Evolutionary conservation across 2,888 invertebrate species (phyloP).

Genomic region (Pollenia angustigena): DNA sequence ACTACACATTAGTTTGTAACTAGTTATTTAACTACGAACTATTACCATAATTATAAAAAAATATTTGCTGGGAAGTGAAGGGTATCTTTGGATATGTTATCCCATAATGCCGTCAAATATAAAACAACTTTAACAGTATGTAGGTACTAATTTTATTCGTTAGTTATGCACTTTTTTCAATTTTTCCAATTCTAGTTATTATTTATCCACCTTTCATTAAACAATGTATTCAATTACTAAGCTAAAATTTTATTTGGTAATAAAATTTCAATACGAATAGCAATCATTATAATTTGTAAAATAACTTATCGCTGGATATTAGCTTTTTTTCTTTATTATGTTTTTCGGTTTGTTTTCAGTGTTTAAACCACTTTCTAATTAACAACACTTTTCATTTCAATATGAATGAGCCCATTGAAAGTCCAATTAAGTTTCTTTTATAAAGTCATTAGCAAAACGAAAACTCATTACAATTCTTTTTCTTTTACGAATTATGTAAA

Average conservation of each 20-base stretch:
- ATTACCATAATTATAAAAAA: no score
- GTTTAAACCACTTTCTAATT: constrained; percentile 62
- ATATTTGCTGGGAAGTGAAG: no score
- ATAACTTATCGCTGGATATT: constrained; percentile 68
- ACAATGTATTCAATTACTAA: constrained; percentile 32
- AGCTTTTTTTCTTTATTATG: constrained; percentile 18
- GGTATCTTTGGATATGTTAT: no score
- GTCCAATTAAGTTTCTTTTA: not conserved
- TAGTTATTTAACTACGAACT: no score
- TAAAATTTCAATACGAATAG: constrained; percentile 45
- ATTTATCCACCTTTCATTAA: constrained; percentile 19
- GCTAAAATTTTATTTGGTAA: constrained; percentile 52
- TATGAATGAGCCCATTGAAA: constrained; percentile 12
- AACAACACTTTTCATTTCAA: constrained; percentile 51
- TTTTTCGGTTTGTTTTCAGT: constrained; percentile 35
- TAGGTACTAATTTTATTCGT: not conserved
- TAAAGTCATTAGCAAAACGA: not conserved
- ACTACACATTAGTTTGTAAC: no score
- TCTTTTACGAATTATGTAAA: constrained; percentile 2
- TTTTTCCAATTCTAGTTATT: not conserved
- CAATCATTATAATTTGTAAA: constrained; percentile 65
- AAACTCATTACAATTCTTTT: not conserved
- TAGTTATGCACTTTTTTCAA: constrained; percentile 23
- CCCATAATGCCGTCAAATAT: no score
- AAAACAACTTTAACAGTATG: no score